phyloP scores from a whole-genome alignment of 2,113 vertebrate genomes.

The Percopsis transmontana region DNA sequence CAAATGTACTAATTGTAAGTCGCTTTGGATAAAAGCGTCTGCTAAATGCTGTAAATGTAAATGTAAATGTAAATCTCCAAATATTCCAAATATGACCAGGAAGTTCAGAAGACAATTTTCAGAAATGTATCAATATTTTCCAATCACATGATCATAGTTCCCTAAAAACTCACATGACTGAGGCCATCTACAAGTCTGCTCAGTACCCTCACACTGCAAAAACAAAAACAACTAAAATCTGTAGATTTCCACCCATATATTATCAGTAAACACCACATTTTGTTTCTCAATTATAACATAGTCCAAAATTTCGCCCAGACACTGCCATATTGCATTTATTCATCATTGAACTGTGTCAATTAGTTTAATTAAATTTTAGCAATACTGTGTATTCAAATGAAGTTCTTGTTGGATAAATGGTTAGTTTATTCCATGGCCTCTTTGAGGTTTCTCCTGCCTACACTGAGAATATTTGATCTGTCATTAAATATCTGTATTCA shows the following conservation, averaged over 20 bases:
- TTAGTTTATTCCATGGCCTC: neutral
- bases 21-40: no score
- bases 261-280: neutral
- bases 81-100: no score
- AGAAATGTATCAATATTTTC: neutral
- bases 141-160: conserved; percentile 31
- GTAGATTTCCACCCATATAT: neutral
- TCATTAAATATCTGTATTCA: no score
- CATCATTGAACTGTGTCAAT: neutral
- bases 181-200: conserved; percentile 4
- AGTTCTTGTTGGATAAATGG: neutral
- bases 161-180: conserved; percentile 23
- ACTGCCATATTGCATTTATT: neutral
- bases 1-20: no score
- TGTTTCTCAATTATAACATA: neutral
- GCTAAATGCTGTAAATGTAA: no score
- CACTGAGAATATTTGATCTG: no score
- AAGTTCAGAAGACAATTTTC: neutral
- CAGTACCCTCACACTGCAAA: conserved; percentile 5
- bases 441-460: no score
- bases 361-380: no score
- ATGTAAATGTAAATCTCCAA: no score
- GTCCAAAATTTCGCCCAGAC: neutral
- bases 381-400: neutral
- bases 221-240: neutral